These are phyloP conservation scores for Sebastes paucispinis DNA, from an alignment of 2,797 vertebrate species.

Conservation along the genomic window DNA sequence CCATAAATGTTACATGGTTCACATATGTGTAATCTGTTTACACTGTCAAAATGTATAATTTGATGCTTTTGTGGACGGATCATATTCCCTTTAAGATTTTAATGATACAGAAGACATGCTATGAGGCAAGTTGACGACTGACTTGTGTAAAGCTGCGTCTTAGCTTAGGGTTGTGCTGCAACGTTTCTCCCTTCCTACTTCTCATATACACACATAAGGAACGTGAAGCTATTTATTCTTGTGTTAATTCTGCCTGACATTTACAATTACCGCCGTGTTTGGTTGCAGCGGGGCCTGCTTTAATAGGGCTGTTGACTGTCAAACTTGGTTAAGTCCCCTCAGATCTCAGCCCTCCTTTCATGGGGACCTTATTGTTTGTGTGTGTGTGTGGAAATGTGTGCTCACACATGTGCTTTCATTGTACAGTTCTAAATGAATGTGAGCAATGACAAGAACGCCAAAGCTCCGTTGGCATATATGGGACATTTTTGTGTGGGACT, in stretches of 20 bases:
- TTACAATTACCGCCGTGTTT: constrained; percentile 85
- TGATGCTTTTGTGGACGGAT: constrained; percentile 20
- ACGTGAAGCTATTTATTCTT: constrained; percentile 81
- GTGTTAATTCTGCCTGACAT: constrained; percentile 85
- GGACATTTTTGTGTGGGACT: neutral
- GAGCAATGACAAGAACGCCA: neutral
- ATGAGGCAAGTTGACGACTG: constrained; percentile 44
- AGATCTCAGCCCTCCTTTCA: constrained; percentile 75
- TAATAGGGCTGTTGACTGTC: constrained; percentile 84
- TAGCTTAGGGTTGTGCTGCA: neutral
- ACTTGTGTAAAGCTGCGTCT: constrained; percentile 44
- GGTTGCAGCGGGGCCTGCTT: constrained; percentile 80
- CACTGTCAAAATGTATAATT: constrained; percentile 36
- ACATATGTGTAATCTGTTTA: constrained; percentile 48
- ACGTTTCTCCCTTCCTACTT: constrained; percentile 44
- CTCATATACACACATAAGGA: constrained; percentile 56
- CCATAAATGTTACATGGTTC: constrained; percentile 44
- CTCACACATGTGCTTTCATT: constrained; percentile 16
- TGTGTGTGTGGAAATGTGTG: constrained; percentile 24
- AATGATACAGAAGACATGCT: constrained; percentile 21
- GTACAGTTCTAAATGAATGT: constrained; percentile 16
- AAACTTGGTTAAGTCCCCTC: constrained; percentile 81
- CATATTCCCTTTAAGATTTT: constrained; percentile 28
- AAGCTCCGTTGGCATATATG: neutral
- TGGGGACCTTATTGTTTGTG: constrained; percentile 67